phyloP scores from a whole-genome alignment of 2,113 vertebrate species.

The Cryptomyrus ogoouensis region DNA sequence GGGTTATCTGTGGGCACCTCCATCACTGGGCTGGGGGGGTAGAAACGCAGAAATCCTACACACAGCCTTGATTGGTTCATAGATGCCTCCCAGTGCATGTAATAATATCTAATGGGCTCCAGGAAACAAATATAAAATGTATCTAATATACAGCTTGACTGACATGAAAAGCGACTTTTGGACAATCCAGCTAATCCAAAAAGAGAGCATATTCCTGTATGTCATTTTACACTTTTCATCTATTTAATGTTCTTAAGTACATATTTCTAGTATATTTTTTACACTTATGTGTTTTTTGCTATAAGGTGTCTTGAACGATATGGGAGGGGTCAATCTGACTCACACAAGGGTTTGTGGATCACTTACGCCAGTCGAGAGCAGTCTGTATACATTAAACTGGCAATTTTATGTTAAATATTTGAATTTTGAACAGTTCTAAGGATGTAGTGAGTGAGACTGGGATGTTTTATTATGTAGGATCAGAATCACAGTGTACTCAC shows the following conservation, averaged over 20 bases:
- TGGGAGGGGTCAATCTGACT: neutral
- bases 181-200: neutral
- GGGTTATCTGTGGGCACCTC: slow-evolving; percentile 83
- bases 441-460: neutral
- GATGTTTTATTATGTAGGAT: slow-evolving; percentile 36
- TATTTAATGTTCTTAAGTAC: neutral
- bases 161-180: neutral
- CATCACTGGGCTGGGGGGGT: slow-evolving; percentile 78
- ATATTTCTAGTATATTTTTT: neutral
- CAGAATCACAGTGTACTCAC: slow-evolving; percentile 67
- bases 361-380: neutral
- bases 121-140: neutral
- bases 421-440: neutral
- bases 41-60: neutral
- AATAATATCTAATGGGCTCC: neutral
- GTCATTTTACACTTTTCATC: neutral
- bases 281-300: neutral
- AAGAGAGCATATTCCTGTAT: neutral
- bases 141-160: neutral
- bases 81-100: neutral
- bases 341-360: neutral
- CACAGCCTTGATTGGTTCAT: neutral
- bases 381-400: neutral
- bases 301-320: neutral
- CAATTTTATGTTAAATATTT: neutral